Evolutionary conservation across 1,140 invertebrate genomes (phyloP).

Genomic region (Rhynchophorus ferrugineus): DNA sequence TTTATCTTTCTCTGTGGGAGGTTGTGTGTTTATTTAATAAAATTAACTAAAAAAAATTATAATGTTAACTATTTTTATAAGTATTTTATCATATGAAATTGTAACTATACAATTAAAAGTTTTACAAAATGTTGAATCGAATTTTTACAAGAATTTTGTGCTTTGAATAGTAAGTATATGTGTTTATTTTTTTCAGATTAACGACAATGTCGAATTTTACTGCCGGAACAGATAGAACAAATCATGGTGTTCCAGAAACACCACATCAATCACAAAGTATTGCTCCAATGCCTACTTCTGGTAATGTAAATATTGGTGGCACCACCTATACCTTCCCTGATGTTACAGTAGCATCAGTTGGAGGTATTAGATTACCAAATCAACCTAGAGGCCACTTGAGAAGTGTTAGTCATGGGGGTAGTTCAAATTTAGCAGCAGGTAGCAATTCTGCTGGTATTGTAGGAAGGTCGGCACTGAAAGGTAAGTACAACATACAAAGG

Average conservation of each 20-base stretch:
- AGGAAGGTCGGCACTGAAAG: conserved; percentile 56
- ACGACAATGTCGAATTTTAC: conserved; percentile 31
- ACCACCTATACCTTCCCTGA: conserved; percentile 39
- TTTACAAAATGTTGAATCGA: neutral
- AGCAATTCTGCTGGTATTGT: conserved; percentile 39
- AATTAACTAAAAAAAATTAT: no score
- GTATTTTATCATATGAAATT: neutral
- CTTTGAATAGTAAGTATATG: neutral
- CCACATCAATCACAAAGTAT: neutral
- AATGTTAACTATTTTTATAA: neutral
- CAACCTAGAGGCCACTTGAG: conserved; percentile 55
- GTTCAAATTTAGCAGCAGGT: conserved; percentile 45
- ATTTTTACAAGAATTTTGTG: neutral
- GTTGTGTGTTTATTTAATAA: neutral
- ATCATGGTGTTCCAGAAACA: conserved; percentile 1
- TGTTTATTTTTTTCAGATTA: neutral
- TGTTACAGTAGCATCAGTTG: conserved; percentile 7
- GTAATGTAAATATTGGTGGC: conserved; percentile 1
- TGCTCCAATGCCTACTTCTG: neutral
- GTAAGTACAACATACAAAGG: no score
- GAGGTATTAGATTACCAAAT: conserved; percentile 18
- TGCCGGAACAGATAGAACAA: conserved; percentile 17
- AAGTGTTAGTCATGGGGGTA: conserved; percentile 73
- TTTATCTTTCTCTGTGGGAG: neutral
- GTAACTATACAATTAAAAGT: neutral